Base-by-base conservation (phyloP, 2,797 vertebrate genomes). In the Sciaenops ocellatus region DNA sequence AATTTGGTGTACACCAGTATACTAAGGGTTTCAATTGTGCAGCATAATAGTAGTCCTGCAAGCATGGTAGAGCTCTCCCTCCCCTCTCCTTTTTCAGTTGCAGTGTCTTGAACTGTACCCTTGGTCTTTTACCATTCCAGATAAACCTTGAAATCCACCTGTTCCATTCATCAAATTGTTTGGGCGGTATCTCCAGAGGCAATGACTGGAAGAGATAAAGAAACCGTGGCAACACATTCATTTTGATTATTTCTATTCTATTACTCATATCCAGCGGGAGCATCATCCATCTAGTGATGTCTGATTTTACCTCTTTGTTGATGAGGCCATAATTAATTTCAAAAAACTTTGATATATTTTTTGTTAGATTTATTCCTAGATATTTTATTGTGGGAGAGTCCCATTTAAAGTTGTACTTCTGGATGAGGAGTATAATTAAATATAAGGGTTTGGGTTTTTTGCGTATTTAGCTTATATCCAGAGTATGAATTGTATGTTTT, bases 141-240 rank as follows among this genome's bases (percentile, higher is more conserved):
- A 28, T 18, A 4, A 63, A 47, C 61, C 42, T 47, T 46, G 61
- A 63, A 2, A 63, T 63, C 42, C 61, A 57, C 3, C 6, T 8
- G 47, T 63, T 46, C 60, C 60, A 47, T 16, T 63, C 22, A 46
- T 26, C 42, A 26, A 63, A 77, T 34, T 72, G 47, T 48, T 76
- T 63, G 26, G 48, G 26, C 5, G 47, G 16, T 24, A 66, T 42
- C 6, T 56, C 52, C 10, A 50, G 30, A 38, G 52, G 70, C n/a
- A 74, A 18, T 0, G 51, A 57, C 6, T 65, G 71, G 15, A 65
- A 64, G 11, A 63, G 30, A 34, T 22, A 64, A 17, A 55, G 26
- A 16, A 73, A 12, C 41, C 3, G 13, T 46, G 71, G 48, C 15
- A 63, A n/a, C 18, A 46, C 22, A 10, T 48, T 60, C 20, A 70